phyloP scores from a whole-genome alignment of 2,888 invertebrate genomes.

The Silvanus unidentatus region DNA sequence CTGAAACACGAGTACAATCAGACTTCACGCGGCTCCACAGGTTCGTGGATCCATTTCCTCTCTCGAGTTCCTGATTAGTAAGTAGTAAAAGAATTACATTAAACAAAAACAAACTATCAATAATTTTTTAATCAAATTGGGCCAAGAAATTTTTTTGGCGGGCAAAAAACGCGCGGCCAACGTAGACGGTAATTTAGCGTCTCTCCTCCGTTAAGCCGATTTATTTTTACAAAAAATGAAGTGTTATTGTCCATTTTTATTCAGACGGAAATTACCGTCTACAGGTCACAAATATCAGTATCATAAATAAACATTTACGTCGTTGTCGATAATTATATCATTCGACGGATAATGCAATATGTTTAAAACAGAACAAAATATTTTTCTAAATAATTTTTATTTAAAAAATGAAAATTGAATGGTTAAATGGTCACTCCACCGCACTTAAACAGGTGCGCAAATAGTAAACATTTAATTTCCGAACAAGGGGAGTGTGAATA shows the following conservation, averaged over 20 bases:
- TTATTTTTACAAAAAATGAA: too few relatives aligned
- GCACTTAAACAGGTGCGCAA: not conserved
- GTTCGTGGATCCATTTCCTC: conserved; percentile 37
- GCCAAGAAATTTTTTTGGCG: too few relatives aligned
- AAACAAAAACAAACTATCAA: conserved; percentile 12
- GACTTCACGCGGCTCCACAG: conserved; percentile 26
- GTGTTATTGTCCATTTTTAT: too few relatives aligned
- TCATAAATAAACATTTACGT: conserved; percentile 1
- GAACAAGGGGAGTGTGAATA: conserved; percentile 4
- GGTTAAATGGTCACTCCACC: conserved; percentile 2
- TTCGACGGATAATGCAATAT: conserved; percentile 1
- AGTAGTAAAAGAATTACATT: conserved; percentile 27
- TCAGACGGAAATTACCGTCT: too few relatives aligned
- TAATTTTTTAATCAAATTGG: conserved; percentile 5
- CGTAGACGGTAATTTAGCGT: not conserved
- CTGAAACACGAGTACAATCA: conserved; percentile 49
- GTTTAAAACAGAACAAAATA: not conserved
- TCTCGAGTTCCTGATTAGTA: conserved; percentile 47
- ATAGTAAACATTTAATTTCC: not conserved
- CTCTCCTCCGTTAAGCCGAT: too few relatives aligned
- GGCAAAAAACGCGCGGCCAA: conserved; percentile 9
- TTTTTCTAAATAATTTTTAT: too few relatives aligned
- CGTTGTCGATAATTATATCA: not conserved
- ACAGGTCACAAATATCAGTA: not conserved
- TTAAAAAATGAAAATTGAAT: not conserved